Percentiles rank a stretch among this genome's conserved stretches.
These are phyloP conservation scores for Drosophila kepulauana DNA, from an alignment of 1,140 invertebrate species.

Conservation along the genomic window DNA sequence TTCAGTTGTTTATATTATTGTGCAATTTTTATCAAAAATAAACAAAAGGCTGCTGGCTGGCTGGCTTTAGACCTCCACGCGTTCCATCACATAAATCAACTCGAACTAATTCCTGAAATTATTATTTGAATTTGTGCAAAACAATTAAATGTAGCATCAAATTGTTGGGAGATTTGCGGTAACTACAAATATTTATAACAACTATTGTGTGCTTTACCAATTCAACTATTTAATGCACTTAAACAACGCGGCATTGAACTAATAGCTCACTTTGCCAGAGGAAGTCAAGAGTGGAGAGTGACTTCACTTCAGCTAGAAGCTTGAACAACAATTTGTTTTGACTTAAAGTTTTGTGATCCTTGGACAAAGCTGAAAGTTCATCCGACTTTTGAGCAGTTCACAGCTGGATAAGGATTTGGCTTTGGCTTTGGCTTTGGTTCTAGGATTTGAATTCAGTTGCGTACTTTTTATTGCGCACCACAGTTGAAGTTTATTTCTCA, in stretches of 20 bases:
- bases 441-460: slow-evolving; percentile 29
- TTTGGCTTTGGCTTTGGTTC: slow-evolving; percentile 19
- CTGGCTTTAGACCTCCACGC: background rate
- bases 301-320: background rate
- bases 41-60: slow-evolving; percentile 25
- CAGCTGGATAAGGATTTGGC: slow-evolving; percentile 44
- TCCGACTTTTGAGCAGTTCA: slow-evolving; percentile 36
- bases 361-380: slow-evolving; percentile 26
- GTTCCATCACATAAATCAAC: slow-evolving; percentile 24
- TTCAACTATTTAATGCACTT: background rate
- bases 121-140: slow-evolving; percentile 8
- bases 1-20: slow-evolving; percentile 50
- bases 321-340: slow-evolving; percentile 29
- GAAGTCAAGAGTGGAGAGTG: background rate
- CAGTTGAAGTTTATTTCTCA: slow-evolving; percentile 48
- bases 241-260: background rate
- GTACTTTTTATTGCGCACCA: slow-evolving; percentile 43
- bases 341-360: slow-evolving; percentile 28
- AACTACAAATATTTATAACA: background rate
- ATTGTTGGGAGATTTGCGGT: slow-evolving; percentile 6
- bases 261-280: background rate
- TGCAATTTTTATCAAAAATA: slow-evolving; percentile 40
- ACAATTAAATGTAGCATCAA: background rate
- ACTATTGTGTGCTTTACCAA: slow-evolving; percentile 1
- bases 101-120: slow-evolving; percentile 5